Base-by-base conservation (phyloP, 2,797 vertebrate species). In the Holocentrus rufus region DNA sequence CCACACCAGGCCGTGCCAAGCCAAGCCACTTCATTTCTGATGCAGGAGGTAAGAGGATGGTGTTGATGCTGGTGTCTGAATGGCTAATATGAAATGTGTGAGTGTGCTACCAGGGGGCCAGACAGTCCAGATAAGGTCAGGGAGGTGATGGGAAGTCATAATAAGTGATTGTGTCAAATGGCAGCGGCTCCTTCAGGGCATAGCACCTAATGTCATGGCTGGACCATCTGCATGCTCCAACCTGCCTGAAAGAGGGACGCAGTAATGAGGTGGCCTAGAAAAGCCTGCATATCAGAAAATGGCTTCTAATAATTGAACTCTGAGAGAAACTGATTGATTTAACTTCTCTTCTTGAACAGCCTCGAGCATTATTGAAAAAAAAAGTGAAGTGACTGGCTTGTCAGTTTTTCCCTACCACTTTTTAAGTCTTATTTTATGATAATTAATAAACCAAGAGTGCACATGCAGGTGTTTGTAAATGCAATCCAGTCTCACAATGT, bases 61-160 rank as follows among this genome's bases (percentile, higher is more conserved):
- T 39, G 36, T 39, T 9, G 36, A 39, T 39, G 36, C 36, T 8
- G n/a, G n/a, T n/a, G 9, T 39, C 36, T 39, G 36, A 8, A 39
- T 60, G 44, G 54, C 44, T 74, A 44, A 60, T 53, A 57, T 36
- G 57, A 25, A 53, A 53, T 42, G 20, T 30, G 47, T 30, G 47
- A 20, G 54, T 57, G 60, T 36, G 42, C 15, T 60, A 22, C 39
- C 20, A 56, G 5, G 44, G 15, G 25, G 30, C 6, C 4, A 42
- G 44, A 46, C 55, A 50, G 71, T 8, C 23, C 30, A 23, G 62
- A 42, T 57, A 47, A 65, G 55, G 62, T 73, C 62, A 65, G 2
- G 20, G 18, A 22, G 23, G 47, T 23, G 30, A 17, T 5, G 30
- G 27, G 42, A 39, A 30, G 34, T 54, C 31, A 46, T 31, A 15